These are phyloP conservation scores for Gymnocephalus cernua DNA, from an alignment of 2,113 vertebrate genomes.

Conservation along the genomic window DNA sequence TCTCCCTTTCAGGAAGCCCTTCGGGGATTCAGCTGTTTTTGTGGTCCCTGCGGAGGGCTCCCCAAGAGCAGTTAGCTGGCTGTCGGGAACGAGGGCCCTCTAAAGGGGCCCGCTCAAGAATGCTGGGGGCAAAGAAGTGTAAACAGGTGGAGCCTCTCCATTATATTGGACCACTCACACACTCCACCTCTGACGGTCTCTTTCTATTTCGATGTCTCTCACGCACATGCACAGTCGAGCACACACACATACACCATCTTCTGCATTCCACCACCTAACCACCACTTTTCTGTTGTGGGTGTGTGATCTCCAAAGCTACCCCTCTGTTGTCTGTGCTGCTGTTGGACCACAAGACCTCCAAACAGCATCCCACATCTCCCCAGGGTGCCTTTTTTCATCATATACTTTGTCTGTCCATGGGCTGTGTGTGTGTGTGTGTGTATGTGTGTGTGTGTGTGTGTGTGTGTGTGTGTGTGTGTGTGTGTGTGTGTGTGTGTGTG, in stretches of 20 bases:
- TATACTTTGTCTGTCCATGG: constrained; percentile 37
- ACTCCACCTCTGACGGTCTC: constrained; percentile 61
- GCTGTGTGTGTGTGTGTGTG: not conserved
- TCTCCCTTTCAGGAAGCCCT: constrained; percentile 72
- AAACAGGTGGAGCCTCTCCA: constrained; percentile 92
- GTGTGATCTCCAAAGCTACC: constrained; percentile 7
- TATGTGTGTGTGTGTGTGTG: not conserved
- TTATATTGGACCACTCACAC: constrained; percentile 79
- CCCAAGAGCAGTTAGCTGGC: constrained; percentile 87
- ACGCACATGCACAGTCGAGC: constrained; percentile 5
- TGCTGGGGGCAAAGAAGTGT: constrained; percentile 88
- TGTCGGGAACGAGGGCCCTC: constrained; percentile 85
- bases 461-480: not conserved
- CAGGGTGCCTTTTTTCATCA: constrained; percentile 41
- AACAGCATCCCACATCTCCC: constrained; percentile 34
- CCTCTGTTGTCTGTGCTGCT: constrained; percentile 53
- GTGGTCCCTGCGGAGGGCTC: constrained; percentile 68
- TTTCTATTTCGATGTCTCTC: constrained; percentile 30
- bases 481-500: constrained; percentile 1
- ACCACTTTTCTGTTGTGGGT: constrained; percentile 1
- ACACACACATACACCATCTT: constrained; percentile 14
- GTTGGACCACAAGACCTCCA: constrained; percentile 55
- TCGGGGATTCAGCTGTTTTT: constrained; percentile 73
- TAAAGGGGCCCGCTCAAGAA: constrained; percentile 86
- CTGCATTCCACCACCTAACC: constrained; percentile 40